Percentiles rank a stretch among this genome's conserved stretches.
Evolutionary conservation across 2,113 vertebrate genomes (phyloP).

Genomic region (Mellivora capensis): DNA sequence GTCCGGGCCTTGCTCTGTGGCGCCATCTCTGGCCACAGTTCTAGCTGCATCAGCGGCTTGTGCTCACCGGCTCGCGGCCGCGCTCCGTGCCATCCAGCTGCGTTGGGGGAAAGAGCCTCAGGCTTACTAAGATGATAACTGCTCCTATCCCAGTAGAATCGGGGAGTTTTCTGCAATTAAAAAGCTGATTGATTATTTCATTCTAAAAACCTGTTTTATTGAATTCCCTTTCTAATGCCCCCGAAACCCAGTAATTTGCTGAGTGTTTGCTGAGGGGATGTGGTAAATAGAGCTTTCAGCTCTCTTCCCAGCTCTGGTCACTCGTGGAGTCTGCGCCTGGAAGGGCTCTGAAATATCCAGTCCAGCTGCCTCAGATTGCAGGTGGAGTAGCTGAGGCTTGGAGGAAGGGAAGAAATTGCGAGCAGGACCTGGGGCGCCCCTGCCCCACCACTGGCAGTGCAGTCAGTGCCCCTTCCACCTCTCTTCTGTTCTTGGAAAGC

Average conservation of each 20-base stretch:
- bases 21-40: neutral
- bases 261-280: neutral
- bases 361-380: accelerated
- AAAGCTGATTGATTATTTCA: neutral
- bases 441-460: neutral
- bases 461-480: neutral
- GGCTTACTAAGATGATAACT: neutral
- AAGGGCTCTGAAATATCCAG: neutral
- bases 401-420: neutral
- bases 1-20: neutral
- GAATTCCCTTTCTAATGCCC: neutral
- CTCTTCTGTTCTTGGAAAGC: neutral
- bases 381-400: neutral
- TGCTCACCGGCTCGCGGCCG: neutral
- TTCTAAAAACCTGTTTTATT: neutral
- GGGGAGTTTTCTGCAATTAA: neutral
- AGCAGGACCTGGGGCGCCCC: neutral
- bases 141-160: neutral
- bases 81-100: too few species aligned
- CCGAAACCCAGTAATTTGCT: neutral
- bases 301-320: neutral
- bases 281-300: neutral
- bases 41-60: neutral
- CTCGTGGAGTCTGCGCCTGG: neutral
- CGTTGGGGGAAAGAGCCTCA: neutral